A percentile compares a stretch with the other conserved stretches of the same genome.
phyloP scores from a whole-genome alignment of 1,140 invertebrate species.

The Eumaeus atala region DNA sequence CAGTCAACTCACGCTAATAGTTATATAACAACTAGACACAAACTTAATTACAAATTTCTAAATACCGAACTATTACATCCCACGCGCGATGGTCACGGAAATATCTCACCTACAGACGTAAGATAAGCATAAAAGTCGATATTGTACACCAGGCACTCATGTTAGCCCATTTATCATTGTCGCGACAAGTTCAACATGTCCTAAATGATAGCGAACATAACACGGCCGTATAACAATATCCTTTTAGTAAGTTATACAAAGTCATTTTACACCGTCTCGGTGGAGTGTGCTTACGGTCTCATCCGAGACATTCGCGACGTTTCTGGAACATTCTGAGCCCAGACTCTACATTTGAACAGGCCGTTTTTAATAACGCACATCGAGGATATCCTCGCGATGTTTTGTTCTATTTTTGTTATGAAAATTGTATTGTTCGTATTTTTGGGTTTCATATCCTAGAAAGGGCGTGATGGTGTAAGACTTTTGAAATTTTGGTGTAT shows the following conservation, averaged over 20 bases:
- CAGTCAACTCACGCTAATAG: too few species aligned
- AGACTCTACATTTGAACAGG: background rate
- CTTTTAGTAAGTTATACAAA: slow-evolving; percentile 10
- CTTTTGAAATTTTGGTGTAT: too few species aligned
- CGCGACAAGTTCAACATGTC: slow-evolving; percentile 10
- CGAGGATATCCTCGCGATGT: background rate
- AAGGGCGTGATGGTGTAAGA: too few species aligned
- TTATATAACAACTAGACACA: background rate
- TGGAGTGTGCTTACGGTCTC: background rate
- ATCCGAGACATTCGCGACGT: background rate
- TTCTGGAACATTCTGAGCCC: background rate
- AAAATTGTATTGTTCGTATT: background rate
- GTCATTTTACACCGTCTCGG: slow-evolving; percentile 3
- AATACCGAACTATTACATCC: background rate
- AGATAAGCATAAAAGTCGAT: background rate
- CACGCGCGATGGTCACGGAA: background rate
- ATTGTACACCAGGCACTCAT: background rate
- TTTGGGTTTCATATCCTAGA: too few species aligned
- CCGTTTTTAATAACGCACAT: slow-evolving; percentile 4
- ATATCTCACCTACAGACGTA: background rate
- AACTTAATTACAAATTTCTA: background rate
- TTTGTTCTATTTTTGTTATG: background rate
- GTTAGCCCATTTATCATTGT: background rate
- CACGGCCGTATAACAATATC: slow-evolving; percentile 6
- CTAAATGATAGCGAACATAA: slow-evolving; percentile 5